Evolutionary conservation across 2,888 invertebrate species (phyloP), one percentile per base, ranked within the genome.

Genomic region (Platycheirus albimanus): DNA sequence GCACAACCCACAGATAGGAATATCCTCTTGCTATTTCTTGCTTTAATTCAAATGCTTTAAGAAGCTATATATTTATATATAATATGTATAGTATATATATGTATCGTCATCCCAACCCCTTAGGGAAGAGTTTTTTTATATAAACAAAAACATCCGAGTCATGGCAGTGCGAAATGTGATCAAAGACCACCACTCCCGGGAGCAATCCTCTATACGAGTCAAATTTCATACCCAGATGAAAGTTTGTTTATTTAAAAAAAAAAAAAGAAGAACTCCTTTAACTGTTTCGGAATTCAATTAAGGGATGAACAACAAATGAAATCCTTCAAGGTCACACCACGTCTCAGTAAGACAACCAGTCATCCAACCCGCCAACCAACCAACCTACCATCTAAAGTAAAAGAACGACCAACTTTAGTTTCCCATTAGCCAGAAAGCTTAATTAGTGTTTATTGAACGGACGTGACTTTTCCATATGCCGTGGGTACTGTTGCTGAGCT

Each of bases 371-470:
- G n/a, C 19, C 17, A 38, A 7, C 4, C 10, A 43, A 45, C 61
- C 28, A 61, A 61, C 13, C 30, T 6, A 33, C 30, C 30, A 33
- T 20, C 41, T 41, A 49, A 41, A 56, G 11, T 38, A 54, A 58
- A 30, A 38, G 24, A n/a, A 80, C 61, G 72, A 78, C 78, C 63
- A 83, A 83, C 78, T 78, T 83, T 78, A 67, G 77, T 63, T 33
- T 77, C 63, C 81, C 58, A 77, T 81, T 77, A 81, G 71, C 77
- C 77, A 72, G 77, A 74, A 83, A 63, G 72, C 83, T 78, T 83
- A 83, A 83, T 83, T 78, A 83, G 83, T 78, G 83, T 83, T 83
- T 83, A 83, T 83, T 78, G 78, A 83, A 74, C 36, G 67, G 63
- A 83, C 83, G 83, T 83, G 83, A 78, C 67, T 49, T 78, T 67